A percentile compares a stretch with the other conserved stretches of the same genome.
These are phyloP conservation scores for Alosa alosa DNA, from an alignment of 2,113 vertebrate species.

Conservation along the genomic window DNA sequence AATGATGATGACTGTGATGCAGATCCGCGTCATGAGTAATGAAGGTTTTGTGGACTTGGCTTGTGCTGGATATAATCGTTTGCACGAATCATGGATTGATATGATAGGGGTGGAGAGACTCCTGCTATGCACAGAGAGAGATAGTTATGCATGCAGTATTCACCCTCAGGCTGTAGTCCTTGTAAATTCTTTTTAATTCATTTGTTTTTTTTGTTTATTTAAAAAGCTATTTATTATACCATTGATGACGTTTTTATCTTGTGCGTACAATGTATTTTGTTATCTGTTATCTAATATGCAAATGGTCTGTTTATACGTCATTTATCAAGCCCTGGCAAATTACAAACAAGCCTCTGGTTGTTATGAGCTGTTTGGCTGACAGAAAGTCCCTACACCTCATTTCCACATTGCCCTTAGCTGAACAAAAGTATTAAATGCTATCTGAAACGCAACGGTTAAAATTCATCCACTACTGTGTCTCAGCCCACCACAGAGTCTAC, in stretches of 20 bases:
- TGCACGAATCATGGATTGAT: background rate
- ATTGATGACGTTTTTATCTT: background rate
- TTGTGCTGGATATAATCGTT: background rate
- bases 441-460: background rate
- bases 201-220: background rate
- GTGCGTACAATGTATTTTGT: background rate
- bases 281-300: background rate
- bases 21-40: background rate
- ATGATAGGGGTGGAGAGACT: background rate
- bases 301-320: background rate
- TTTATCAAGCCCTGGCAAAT: background rate
- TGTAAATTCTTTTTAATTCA: background rate
- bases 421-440: background rate
- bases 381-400: background rate
- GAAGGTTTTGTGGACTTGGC: background rate
- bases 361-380: background rate
- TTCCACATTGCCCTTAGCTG: background rate
- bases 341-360: background rate
- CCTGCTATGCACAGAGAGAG: too few species aligned
- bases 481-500: constrained; percentile 15
- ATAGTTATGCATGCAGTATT: background rate
- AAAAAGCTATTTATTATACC: background rate
- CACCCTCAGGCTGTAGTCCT: background rate
- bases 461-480: constrained; percentile 5
- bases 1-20: constrained; percentile 4